Base-by-base conservation (phyloP, 2,888 invertebrate species). In the Athalia rosae region DNA sequence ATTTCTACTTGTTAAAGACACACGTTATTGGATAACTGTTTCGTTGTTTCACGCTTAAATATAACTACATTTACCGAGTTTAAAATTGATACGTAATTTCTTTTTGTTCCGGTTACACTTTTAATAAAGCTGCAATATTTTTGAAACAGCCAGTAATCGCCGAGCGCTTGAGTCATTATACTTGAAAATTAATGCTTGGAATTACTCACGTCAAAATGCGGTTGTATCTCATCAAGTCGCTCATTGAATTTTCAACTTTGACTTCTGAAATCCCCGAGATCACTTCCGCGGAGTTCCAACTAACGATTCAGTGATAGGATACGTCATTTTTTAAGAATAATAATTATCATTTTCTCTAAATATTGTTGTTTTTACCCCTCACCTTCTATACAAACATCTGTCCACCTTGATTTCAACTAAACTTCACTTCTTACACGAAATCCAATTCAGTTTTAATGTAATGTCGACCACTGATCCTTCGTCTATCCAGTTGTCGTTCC, bases 401-500 rank as follows among this genome's bases (percentile, higher is more conserved):
- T 67, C 9, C 45, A 15, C 9, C 9, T 48, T 45, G 15, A 11
- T 76, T 0, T 28, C 56, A 62, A 58, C 50, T 80, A 4, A 73
- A 59, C 41, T 47, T 69, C 15, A 87, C 87, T 83, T 90, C 94
- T 95, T 95, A 95, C 95, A 95, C 95, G 88, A 95, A 95, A 90
- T 95, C 94, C 91, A 95, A 87, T 71, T 92, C 90, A 50, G 88
- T 87, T 85, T 89, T 89, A 78, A 85, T 85, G 77, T 88, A 88
- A 83, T 84, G 84, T 82, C 87, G 84, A 77, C 84, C 84, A 80
- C 83, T 84, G 81, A 83, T 83, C 78, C 87, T 86, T 79, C 90
- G 87, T 88, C 93, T 93, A 89, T 95, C 94, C 86, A 95, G 88
- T 7, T 93, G 92, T 8, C 96, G 93, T 90, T 97, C 97, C 81